These are phyloP conservation scores for Himalopsyche tibetana DNA, from an alignment of 2,888 invertebrate genomes.

Conservation along the genomic window DNA sequence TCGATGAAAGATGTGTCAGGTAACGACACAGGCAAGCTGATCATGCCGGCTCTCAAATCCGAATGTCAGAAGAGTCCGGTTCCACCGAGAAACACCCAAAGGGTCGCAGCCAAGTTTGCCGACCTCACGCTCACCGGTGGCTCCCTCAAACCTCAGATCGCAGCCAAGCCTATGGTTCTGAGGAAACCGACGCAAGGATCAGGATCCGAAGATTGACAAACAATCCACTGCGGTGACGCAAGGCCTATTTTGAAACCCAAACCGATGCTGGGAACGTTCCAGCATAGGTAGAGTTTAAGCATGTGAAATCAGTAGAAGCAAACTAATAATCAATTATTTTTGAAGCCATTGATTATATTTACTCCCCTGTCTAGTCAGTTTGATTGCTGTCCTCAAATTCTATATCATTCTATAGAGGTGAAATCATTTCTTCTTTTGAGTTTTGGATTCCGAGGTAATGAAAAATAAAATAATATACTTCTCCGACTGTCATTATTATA, in stretches of 20 bases:
- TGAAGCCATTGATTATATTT: slow-evolving; percentile 1
- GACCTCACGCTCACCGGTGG: slow-evolving; percentile 81
- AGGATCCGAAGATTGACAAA: slow-evolving; percentile 69
- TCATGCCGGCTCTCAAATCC: slow-evolving; percentile 61
- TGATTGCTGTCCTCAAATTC: too few species aligned
- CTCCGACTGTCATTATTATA: background rate
- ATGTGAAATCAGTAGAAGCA: background rate
- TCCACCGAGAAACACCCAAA: slow-evolving; percentile 79
- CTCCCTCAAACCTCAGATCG: slow-evolving; percentile 84
- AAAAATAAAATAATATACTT: too few species aligned
- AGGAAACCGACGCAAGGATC: slow-evolving; percentile 78
- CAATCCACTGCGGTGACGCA: slow-evolving; percentile 68
- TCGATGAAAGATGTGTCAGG: slow-evolving; percentile 61
- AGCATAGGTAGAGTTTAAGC: slow-evolving; percentile 55
- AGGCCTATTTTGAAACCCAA: slow-evolving; percentile 63
- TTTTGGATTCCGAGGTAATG: background rate
- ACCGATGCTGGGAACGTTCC: slow-evolving; percentile 58
- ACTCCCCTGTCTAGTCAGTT: background rate
- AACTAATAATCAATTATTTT: slow-evolving; percentile 21
- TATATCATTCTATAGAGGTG: background rate
- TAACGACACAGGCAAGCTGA: slow-evolving; percentile 55
- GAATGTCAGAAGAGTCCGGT: slow-evolving; percentile 73
- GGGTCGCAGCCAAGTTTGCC: slow-evolving; percentile 81
- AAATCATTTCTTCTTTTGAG: background rate
- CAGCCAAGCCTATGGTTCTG: slow-evolving; percentile 89